Base-by-base conservation (phyloP, 2,113 vertebrate genomes). In the Corydoras sp. region DNA sequence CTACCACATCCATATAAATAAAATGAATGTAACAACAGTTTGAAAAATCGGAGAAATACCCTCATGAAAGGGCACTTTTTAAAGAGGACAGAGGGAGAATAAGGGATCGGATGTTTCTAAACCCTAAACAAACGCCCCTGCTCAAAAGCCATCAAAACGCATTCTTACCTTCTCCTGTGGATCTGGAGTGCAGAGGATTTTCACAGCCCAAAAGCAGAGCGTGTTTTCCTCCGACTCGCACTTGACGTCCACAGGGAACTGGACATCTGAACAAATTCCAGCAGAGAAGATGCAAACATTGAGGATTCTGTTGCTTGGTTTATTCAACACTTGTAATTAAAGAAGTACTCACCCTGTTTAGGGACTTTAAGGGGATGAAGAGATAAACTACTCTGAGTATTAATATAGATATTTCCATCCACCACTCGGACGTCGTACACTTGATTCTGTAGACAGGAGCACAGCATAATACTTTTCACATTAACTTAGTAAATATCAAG, bases 101-200 rank as follows among this genome's bases (percentile, higher is more conserved):
- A 24, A 24, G 18, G 18, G 18, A 24, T 24, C 18, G 2, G 18
- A 24, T 24, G 18, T 24, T 24, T 24, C 18, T 24, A 24, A 24
- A 24, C 18, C 18, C 18, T 24, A 24, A 24, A 24, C n/a, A n/a
- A 24, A 24, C 18, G 18, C 18, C 2, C 2, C 18, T 24, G 18
- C 1, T 24, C 0, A 5, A 43, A 43, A 43, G 7, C 35, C 35
- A 5, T 43, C 35, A 8, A 43, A 8, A 43, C 7, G 35, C 35
- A 43, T 43, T 43, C 68, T 79, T 67, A 82, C 86, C 83, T 87
- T 87, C 66, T 87, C 85, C 59, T 79, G 77, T 62, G 86, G 84
- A 51, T 86, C 85, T 58, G 86, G 56, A 10, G 85, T 87, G 14
- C 77, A 76, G 32, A 87, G 82, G 65, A 87, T 85, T 80, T 80